A percentile compares a stretch with the other conserved stretches of the same genome.
Evolutionary conservation across 23 tunicate species (phyloP).

Genomic region (Ascidia mentula): DNA sequence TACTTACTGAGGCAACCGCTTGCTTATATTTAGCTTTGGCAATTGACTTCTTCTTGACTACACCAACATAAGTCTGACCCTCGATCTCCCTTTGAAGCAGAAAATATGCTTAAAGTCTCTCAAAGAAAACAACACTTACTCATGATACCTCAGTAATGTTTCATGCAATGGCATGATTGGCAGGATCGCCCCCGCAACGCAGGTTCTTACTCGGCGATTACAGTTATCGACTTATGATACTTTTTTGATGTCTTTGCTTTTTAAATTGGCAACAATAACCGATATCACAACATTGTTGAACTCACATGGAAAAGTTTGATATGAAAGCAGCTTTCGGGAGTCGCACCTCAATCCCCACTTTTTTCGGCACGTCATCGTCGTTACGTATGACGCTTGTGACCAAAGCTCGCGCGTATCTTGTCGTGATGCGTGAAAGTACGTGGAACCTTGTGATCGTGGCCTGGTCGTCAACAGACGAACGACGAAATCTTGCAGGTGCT

Average conservation of each 20-base stretch:
- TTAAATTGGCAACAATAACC: background rate
- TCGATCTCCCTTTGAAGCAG: conserved; percentile 53
- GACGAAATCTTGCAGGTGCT: too few species aligned
- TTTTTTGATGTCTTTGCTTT: too few species aligned
- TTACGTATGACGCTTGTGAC: conserved; percentile 47
- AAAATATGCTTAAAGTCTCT: too few species aligned
- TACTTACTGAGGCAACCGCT: conserved; percentile 64
- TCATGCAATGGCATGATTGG: too few species aligned
- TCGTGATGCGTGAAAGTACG: conserved; percentile 49
- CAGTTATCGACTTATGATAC: too few species aligned
- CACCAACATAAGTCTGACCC: conserved; percentile 57
- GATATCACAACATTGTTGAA: background rate
- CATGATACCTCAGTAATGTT: too few species aligned
- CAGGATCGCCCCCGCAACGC: too few species aligned
- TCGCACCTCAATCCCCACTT: conserved; percentile 44
- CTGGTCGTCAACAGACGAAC: background rate
- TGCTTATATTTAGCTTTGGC: conserved; percentile 49
- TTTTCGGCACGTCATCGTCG: conserved; percentile 24
- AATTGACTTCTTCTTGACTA: conserved; percentile 52
- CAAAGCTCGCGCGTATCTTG: conserved; percentile 49
- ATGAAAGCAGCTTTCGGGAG: conserved; percentile 72
- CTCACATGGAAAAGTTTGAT: conserved; percentile 78
- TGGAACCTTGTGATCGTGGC: conserved; percentile 24
- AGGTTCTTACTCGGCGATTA: too few species aligned
- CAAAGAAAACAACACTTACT: too few species aligned